phyloP scores from a whole-genome alignment of 2,113 vertebrate species.

The Ptilonorhynchus violaceus region DNA sequence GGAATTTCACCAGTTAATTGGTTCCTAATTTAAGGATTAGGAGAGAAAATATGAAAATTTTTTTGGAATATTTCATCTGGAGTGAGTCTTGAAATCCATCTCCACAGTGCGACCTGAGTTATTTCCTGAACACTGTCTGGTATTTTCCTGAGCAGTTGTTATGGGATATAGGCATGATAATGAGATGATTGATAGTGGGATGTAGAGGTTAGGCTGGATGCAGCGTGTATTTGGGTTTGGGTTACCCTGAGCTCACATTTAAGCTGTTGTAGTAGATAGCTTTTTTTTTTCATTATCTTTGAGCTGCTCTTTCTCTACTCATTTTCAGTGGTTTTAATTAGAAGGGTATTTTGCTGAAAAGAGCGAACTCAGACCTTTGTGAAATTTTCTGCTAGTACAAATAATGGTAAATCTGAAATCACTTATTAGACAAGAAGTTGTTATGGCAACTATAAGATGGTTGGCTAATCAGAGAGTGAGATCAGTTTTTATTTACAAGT shows the following conservation, averaged over 20 bases:
- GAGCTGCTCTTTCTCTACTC: slow-evolving; percentile 45
- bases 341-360: slow-evolving; percentile 51
- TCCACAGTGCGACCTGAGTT: not conserved
- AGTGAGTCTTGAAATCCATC: not conserved
- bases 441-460: slow-evolving; percentile 62
- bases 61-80: not conserved
- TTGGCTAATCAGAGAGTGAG: slow-evolving; percentile 60
- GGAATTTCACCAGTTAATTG: not conserved
- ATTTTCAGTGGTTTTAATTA: slow-evolving; percentile 31
- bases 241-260: slow-evolving; percentile 11
- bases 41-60: not conserved
- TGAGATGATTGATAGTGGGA: not conserved
- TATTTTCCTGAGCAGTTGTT: not conserved
- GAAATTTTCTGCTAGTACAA: slow-evolving; percentile 45
- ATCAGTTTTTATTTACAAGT: slow-evolving; percentile 70
- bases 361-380: slow-evolving; percentile 53
- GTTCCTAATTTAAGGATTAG: not conserved
- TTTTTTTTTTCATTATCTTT: slow-evolving; percentile 44
- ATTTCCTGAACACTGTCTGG: not conserved
- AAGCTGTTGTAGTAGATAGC: slow-evolving; percentile 44
- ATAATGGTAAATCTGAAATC: slow-evolving; percentile 62
- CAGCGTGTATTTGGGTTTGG: not conserved
- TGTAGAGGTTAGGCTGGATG: not conserved
- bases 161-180: not conserved
- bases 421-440: slow-evolving; percentile 61